Base-by-base conservation (phyloP, 2,888 invertebrate genomes). In the Nomada ferruginata region DNA sequence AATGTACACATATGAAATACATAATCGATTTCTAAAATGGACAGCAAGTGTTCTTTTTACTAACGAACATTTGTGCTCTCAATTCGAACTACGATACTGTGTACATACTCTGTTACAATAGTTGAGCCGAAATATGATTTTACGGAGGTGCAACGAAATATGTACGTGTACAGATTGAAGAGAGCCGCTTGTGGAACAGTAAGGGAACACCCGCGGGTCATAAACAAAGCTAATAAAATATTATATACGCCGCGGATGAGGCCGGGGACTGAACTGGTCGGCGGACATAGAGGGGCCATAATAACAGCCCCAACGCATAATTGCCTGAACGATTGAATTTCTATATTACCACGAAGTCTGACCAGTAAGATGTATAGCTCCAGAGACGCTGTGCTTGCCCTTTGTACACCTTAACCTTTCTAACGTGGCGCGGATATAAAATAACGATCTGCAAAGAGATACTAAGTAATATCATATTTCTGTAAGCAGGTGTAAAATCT, bases 191-290 rank as follows among this genome's bases (percentile, higher is more conserved):
- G 68, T 84, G 81, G 80, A 84, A 82, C 83, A 83, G 83, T 84
- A 88, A 90, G 90, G 89, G 82, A 89, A 88, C 88, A 88, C 89
- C 87, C 82, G 83, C 82, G 87, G 91, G 90, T 91, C 93, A 89
- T 93, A 93, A 93, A 93, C 92, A 92, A 91, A 92, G 90, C 92
- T 90, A 92, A 92, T 93, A 93, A 93, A 93, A 92, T 92, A 93
- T 92, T 92, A 91, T 89, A 87, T 90, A 87, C 89, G 90, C 87
- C 81, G 85, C 84, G 77, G 87, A 87, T 79, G 79, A 76, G 74
- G 73, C 78, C 76, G 81, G 80, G 83, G 85, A 87, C 88, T 84
- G 85, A 85, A 88, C 89, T 87, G 76, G 84, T 81, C 82, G 86
- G 84, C 84, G 87, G 90, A 88, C 89, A 83, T 86, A 87, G 86